Conservation (phyloP, 2,888 invertebrate genomes). For the Conus canariensis region DNA sequence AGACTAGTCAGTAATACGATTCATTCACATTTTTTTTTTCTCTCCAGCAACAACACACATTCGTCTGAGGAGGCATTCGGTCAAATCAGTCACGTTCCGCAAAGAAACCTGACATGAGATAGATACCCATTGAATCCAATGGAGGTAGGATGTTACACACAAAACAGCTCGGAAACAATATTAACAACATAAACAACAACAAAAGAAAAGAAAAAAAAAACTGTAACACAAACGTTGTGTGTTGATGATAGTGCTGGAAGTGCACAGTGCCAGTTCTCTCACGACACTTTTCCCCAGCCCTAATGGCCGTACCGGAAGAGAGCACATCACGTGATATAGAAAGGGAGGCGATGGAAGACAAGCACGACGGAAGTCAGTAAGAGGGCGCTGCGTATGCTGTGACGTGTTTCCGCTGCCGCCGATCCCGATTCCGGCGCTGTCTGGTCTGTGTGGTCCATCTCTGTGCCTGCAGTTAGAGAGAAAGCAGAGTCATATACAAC, state of each 20-base stretch:
- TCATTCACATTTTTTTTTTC: neutral
- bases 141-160: conserved; percentile 14
- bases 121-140: neutral
- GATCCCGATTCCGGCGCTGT: neutral
- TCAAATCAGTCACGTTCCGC: neutral
- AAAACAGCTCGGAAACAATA: neutral
- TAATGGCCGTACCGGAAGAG: neutral
- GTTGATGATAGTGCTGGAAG: neutral
- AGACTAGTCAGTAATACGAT: neutral
- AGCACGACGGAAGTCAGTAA: neutral
- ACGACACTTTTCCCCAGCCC: neutral
- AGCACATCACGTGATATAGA: conserved; percentile 30
- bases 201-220: neutral
- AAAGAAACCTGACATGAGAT: neutral
- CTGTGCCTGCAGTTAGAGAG: conserved; percentile 36
- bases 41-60: neutral
- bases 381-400: conserved; percentile 13
- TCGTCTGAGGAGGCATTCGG: too few relatives aligned
- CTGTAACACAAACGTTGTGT: neutral
- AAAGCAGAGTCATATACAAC: conserved; percentile 21
- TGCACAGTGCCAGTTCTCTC: neutral
- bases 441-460: conserved; percentile 33
- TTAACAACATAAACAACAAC: neutral
- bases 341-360: conserved; percentile 18
- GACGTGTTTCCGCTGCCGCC: neutral